A percentile compares a stretch with the other conserved stretches of the same genome.
phyloP scores from a whole-genome alignment of 2,113 vertebrate species.

The Thryonomys swinderianus region DNA sequence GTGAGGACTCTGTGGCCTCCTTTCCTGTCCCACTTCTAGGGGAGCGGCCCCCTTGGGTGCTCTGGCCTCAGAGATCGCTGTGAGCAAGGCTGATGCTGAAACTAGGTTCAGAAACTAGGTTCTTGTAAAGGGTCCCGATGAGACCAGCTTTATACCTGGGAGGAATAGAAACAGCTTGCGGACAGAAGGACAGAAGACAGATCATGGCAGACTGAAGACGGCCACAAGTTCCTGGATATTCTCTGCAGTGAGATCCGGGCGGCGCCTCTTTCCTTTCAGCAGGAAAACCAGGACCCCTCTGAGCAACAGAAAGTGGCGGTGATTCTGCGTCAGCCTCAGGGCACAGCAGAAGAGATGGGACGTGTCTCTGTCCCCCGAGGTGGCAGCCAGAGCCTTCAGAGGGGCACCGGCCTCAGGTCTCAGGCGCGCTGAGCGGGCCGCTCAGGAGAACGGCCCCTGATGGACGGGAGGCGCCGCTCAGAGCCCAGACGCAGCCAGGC shows the following conservation, averaged over 20 bases:
- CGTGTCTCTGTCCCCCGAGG: not conserved
- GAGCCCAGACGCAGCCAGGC: no score
- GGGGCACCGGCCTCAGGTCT: not conserved
- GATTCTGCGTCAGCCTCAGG: not conserved
- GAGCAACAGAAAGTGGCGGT: not conserved
- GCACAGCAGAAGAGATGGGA: not conserved
- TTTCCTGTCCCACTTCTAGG: not conserved
- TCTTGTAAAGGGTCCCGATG: not conserved
- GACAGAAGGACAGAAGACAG: not conserved
- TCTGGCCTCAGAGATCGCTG: not conserved
- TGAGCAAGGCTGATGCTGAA: not conserved
- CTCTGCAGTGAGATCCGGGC: not conserved
- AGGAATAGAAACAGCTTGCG: not conserved
- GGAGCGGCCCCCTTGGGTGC: not conserved
- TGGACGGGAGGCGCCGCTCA: no score
- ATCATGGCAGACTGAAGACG: not conserved
- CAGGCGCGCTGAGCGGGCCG: not conserved
- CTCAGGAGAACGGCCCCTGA: not conserved
- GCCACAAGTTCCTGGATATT: not conserved
- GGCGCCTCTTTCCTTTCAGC: not conserved
- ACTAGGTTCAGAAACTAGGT: not conserved
- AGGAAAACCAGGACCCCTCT: not conserved
- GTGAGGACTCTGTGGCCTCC: not conserved
- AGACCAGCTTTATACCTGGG: not conserved
- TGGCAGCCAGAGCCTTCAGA: not conserved